A percentile compares a stretch with the other conserved stretches of the same genome.
Evolutionary conservation across 2,888 invertebrate species (phyloP).

Genomic region (Argynnis bischoffii): DNA sequence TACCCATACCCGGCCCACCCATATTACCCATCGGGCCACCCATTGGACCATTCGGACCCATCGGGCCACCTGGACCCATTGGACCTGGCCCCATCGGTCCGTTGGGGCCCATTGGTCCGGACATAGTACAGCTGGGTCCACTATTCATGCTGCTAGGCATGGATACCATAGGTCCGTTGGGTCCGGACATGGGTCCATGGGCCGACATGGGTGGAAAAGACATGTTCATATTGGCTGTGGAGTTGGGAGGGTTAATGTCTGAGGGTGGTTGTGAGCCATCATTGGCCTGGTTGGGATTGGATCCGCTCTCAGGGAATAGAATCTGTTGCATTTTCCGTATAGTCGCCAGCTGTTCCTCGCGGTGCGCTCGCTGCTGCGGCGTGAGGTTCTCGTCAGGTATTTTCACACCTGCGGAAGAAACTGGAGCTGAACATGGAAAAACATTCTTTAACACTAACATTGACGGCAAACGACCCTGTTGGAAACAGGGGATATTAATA

Average conservation of each 20-base stretch:
- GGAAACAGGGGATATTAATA: not conserved
- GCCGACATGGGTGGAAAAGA: slow-evolving; percentile 69
- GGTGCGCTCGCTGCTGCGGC: slow-evolving; percentile 96
- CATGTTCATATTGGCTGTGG: slow-evolving; percentile 70
- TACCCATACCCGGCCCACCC: slow-evolving; percentile 63
- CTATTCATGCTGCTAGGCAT: slow-evolving; percentile 74
- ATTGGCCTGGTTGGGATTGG: slow-evolving; percentile 59
- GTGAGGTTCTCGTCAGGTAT: slow-evolving; percentile 98
- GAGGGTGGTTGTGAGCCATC: slow-evolving; percentile 64
- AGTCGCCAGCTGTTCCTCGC: slow-evolving; percentile 96
- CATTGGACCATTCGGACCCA: slow-evolving; percentile 64
- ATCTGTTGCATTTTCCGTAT: slow-evolving; percentile 96
- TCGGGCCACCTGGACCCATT: slow-evolving; percentile 60
- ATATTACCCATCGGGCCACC: slow-evolving; percentile 68
- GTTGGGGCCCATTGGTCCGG: slow-evolving; percentile 70
- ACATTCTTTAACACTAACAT: slow-evolving; percentile 37
- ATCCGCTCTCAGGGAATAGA: slow-evolving; percentile 91
- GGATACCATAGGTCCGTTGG: slow-evolving; percentile 74
- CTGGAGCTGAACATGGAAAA: slow-evolving; percentile 42
- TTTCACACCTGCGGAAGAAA: slow-evolving; percentile 85
- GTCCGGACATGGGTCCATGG: slow-evolving; percentile 72
- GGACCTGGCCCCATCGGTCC: slow-evolving; percentile 59
- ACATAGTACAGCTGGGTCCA: slow-evolving; percentile 75
- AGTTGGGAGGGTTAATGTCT: slow-evolving; percentile 71
- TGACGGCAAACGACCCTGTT: slow-evolving; percentile 9